Conservation (phyloP, 2,113 vertebrate genomes). For the Ibidorhyncha struthersii region DNA sequence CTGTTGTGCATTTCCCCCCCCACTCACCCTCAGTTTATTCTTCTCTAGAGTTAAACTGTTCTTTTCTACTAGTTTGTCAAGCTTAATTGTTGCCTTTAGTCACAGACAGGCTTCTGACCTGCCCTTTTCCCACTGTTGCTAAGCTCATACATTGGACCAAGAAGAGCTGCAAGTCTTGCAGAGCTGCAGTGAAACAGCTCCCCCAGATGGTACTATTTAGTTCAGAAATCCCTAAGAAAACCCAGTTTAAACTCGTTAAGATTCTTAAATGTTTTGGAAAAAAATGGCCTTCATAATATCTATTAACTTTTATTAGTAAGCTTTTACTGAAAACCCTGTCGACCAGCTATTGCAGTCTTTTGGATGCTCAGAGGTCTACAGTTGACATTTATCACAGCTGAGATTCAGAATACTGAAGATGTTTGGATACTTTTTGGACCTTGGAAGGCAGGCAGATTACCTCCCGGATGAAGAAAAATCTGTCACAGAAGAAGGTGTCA, state of each 20-base stretch:
- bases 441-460: background rate
- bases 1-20: background rate
- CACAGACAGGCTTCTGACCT: background rate
- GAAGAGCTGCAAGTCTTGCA: rapidly evolving
- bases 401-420: background rate
- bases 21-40: background rate
- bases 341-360: background rate
- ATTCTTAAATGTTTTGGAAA: background rate
- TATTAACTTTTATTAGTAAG: background rate
- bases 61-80: background rate
- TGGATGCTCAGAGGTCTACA: background rate
- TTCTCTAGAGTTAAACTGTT: background rate
- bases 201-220: background rate
- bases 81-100: background rate
- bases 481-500: background rate
- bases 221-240: background rate
- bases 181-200: background rate
- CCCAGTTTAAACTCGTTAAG: background rate
- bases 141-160: background rate
- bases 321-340: background rate
- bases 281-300: background rate
- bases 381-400: background rate
- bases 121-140: background rate
- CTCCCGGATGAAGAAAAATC: background rate
- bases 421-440: background rate